Conservation (phyloP, 2,888 invertebrate species). For the Chouioia cunea region DNA sequence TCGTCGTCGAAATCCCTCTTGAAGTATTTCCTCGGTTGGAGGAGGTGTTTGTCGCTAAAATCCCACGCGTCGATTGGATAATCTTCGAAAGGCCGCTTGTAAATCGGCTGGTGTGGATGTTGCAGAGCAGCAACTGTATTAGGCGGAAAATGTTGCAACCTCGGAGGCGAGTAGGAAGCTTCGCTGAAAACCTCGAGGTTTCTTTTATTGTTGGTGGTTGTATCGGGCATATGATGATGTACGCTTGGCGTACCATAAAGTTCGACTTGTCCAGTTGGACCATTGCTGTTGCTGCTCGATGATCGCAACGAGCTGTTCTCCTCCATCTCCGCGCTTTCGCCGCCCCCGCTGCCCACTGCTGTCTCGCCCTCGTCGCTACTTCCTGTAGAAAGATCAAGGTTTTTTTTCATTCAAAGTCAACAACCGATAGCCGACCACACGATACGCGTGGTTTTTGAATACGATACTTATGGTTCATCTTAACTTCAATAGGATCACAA, state of each 20-base stretch:
- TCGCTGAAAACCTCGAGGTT: too few relatives aligned
- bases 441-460: too few relatives aligned
- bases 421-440: too few relatives aligned
- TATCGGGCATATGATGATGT: too few relatives aligned
- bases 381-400: constrained; percentile 53
- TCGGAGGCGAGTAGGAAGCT: too few relatives aligned
- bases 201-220: too few relatives aligned
- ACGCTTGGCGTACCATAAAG: too few relatives aligned
- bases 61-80: constrained; percentile 51
- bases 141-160: too few relatives aligned
- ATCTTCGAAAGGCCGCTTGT: constrained; percentile 17
- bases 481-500: too few relatives aligned
- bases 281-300: constrained; percentile 72
- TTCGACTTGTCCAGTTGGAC: constrained; percentile 64
- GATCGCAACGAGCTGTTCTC: constrained; percentile 55
- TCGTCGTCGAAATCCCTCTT: constrained; percentile 51
- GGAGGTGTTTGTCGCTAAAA: constrained; percentile 51
- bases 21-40: constrained; percentile 20
- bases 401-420: too few relatives aligned
- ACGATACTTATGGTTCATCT: too few relatives aligned
- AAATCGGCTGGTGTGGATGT: constrained; percentile 17
- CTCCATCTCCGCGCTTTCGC: constrained; percentile 70
- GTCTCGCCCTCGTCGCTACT: constrained; percentile 73
- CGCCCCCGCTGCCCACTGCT: constrained; percentile 69
- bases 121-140: neutral